Evolutionary conservation across 2,888 invertebrate species (phyloP).

Genomic region (Folsomia manolachei): DNA sequence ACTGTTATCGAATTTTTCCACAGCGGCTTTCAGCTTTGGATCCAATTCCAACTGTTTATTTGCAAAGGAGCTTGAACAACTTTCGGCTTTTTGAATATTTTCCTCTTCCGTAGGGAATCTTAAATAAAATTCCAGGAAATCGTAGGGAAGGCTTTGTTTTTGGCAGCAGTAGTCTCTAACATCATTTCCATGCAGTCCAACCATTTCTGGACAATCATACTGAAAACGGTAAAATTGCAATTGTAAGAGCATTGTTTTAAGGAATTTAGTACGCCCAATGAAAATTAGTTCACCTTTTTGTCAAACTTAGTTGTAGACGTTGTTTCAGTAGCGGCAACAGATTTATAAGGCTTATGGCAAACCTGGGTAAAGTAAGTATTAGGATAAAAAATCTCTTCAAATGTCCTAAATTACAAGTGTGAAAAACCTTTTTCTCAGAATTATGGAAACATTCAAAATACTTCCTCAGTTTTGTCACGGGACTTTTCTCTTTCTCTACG

Average conservation of each 20-base stretch:
- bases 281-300: no score
- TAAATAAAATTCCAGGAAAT: slow-evolving; percentile 3
- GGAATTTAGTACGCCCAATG: no score
- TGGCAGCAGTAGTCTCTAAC: slow-evolving; percentile 28
- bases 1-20: not conserved
- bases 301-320: not conserved
- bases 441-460: slow-evolving; percentile 24
- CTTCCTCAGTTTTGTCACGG: slow-evolving; percentile 22
- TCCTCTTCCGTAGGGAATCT: not conserved
- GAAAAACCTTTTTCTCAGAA: slow-evolving; percentile 25
- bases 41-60: slow-evolving; percentile 15
- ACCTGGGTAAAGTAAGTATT: not conserved
- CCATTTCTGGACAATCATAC: not conserved
- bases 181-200: not conserved
- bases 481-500: slow-evolving; percentile 16
- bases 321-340: not conserved
- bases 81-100: not conserved
- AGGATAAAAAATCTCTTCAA: not conserved
- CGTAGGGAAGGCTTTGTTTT: slow-evolving; percentile 21
- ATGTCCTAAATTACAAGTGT: no score
- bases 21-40: not conserved
- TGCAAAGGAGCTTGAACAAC: slow-evolving; percentile 18
- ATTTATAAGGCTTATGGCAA: slow-evolving; percentile 24
- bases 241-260: not conserved
- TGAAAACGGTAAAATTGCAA: not conserved